Percentiles rank a stretch among this genome's conserved stretches.
These are phyloP conservation scores for Notodonta ziczac DNA, from an alignment of 2,888 invertebrate genomes.

Conservation along the genomic window DNA sequence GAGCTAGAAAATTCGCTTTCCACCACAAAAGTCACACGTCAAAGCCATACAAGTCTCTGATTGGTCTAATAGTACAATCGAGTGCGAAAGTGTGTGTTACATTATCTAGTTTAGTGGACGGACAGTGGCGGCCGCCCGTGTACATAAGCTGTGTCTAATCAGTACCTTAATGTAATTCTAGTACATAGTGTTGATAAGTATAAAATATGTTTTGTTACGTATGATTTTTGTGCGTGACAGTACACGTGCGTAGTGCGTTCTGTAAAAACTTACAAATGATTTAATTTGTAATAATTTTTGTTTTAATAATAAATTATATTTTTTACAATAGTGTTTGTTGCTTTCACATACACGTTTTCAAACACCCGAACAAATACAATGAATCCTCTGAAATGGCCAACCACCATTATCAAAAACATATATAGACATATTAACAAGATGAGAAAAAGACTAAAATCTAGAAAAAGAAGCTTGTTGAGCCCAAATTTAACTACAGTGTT, in stretches of 20 bases:
- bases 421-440: too few species aligned
- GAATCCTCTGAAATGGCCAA: too few species aligned
- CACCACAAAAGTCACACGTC: conserved; percentile 47
- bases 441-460: too few species aligned
- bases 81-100: conserved; percentile 47
- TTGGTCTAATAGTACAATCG: conserved; percentile 57
- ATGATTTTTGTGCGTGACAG: conserved; percentile 60
- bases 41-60: conserved; percentile 63
- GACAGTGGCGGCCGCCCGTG: conserved; percentile 61
- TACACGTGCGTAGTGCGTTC: conserved; percentile 48
- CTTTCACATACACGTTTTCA: conserved; percentile 17
- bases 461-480: too few species aligned
- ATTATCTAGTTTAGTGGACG: conserved; percentile 47
- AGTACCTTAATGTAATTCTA: conserved; percentile 73
- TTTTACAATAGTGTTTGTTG: conserved; percentile 56
- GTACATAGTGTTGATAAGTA: conserved; percentile 68
- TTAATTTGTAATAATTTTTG: conserved; percentile 75
- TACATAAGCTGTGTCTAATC: conserved; percentile 77
- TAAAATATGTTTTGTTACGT: conserved; percentile 46
- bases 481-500: too few species aligned
- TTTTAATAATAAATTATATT: conserved; percentile 83
- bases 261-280: conserved; percentile 66
- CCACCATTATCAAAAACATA: too few species aligned
- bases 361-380: too few species aligned
- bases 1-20: conserved; percentile 62